phyloP scores from a whole-genome alignment of 2,888 invertebrate species.

The Zhuqinia jingwanae region DNA sequence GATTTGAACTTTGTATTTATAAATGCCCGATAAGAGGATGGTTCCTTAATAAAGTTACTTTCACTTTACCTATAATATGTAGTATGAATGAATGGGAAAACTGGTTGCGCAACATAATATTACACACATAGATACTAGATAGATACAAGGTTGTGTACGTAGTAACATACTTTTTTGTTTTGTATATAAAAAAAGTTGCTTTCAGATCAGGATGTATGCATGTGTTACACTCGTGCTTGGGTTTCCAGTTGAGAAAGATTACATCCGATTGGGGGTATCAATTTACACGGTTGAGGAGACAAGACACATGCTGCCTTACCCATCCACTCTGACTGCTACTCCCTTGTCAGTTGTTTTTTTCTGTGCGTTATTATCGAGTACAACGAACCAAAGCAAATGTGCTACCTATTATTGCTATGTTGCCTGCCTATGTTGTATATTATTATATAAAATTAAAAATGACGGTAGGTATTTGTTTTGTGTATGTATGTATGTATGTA shows the following conservation, averaged over 20 bases:
- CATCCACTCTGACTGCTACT: constrained; percentile 28
- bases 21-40: too few species aligned
- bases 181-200: neutral
- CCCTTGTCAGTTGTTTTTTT: constrained; percentile 53
- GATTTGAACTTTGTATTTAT: too few species aligned
- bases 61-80: neutral
- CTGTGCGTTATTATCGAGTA: constrained; percentile 41
- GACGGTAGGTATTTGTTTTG: too few species aligned
- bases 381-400: neutral
- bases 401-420: neutral
- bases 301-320: constrained; percentile 66
- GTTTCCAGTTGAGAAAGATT: constrained; percentile 63
- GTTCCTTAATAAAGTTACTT: too few species aligned
- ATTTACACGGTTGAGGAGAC: constrained; percentile 68
- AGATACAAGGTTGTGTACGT: neutral
- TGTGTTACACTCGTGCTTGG: constrained; percentile 11
- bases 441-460: too few species aligned
- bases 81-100: neutral
- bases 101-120: constrained; percentile 9
- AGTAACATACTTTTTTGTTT: neutral
- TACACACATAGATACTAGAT: too few species aligned
- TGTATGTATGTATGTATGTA: neutral
- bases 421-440: too few species aligned
- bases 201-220: neutral
- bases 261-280: constrained; percentile 70